A percentile compares a stretch with the other conserved stretches of the same genome.
phyloP scores from a whole-genome alignment of 2,797 vertebrate species.

The Melanotaenia trifasciata region DNA sequence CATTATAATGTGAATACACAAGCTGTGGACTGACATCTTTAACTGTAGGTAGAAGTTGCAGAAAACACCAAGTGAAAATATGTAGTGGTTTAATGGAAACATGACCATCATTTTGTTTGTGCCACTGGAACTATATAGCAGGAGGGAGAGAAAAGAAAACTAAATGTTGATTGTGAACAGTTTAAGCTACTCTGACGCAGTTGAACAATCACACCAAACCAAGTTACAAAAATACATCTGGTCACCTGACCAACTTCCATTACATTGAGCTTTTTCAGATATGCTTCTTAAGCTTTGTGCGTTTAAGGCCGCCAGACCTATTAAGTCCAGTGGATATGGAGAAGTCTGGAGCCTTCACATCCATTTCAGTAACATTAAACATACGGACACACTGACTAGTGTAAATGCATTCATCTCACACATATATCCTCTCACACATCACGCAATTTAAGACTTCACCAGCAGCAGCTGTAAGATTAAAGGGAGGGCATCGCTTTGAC shows the following conservation, averaged over 20 bases:
- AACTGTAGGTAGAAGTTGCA: constrained; percentile 73
- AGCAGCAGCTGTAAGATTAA: constrained; percentile 62
- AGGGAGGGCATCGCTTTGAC: constrained; percentile 62
- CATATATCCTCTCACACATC: constrained; percentile 32
- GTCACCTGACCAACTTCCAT: constrained; percentile 65
- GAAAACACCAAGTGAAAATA: constrained; percentile 85
- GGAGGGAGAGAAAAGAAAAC: not conserved
- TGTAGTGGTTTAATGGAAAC: constrained; percentile 28
- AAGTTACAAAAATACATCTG: constrained; percentile 79
- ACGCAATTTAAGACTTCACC: constrained; percentile 38
- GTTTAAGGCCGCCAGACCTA: constrained; percentile 60
- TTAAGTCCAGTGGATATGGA: constrained; percentile 64
- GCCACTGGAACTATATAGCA: constrained; percentile 34
- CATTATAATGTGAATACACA: constrained; percentile 67
- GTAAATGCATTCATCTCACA: constrained; percentile 36
- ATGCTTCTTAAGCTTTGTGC: constrained; percentile 73
- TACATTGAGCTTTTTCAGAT: constrained; percentile 61
- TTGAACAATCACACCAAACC: constrained; percentile 33
- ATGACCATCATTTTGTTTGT: constrained; percentile 18
- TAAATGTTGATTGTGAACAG: constrained; percentile 41
- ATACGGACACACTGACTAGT: constrained; percentile 21
- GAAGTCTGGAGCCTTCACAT: constrained; percentile 59
- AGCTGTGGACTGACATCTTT: constrained; percentile 64
- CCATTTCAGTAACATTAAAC: constrained; percentile 46
- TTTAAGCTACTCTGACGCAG: constrained; percentile 39